These are phyloP conservation scores for Melikaiella ostensackeni DNA, from an alignment of 2,888 invertebrate genomes.

Conservation along the genomic window DNA sequence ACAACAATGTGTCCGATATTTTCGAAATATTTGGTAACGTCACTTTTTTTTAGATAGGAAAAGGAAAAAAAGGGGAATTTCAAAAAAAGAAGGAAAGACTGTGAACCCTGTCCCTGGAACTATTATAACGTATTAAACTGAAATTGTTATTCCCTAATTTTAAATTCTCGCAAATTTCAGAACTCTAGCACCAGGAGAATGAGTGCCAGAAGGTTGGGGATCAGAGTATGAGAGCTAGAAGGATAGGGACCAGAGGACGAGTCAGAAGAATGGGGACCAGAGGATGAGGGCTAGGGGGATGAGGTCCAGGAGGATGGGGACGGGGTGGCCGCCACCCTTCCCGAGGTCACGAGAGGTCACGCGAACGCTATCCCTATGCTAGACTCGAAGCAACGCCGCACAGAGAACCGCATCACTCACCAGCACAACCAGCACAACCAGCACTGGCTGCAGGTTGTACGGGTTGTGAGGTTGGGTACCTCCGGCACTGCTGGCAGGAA, in stretches of 20 bases:
- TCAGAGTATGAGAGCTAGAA: background rate
- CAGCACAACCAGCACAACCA: constrained; percentile 46
- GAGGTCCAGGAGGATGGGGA: constrained; percentile 6
- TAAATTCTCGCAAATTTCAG: background rate
- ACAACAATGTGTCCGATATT: too few species aligned
- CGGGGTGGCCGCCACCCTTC: constrained; percentile 39
- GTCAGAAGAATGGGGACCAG: background rate
- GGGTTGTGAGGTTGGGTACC: constrained; percentile 41
- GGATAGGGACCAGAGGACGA: background rate
- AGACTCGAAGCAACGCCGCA: constrained; percentile 36
- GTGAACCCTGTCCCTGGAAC: too few species aligned
- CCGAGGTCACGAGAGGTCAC: constrained; percentile 63
- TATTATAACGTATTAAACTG: background rate
- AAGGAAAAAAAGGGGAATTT: too few species aligned
- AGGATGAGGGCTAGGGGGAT: constrained; percentile 5
- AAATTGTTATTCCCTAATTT: background rate
- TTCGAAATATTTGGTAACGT: too few species aligned
- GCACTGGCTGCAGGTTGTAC: constrained; percentile 48
- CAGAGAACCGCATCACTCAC: constrained; percentile 45
- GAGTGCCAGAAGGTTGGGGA: background rate
- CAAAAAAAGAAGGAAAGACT: too few species aligned
- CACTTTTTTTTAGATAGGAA: too few species aligned
- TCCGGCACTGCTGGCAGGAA: constrained; percentile 49
- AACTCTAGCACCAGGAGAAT: background rate
- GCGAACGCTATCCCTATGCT: constrained; percentile 61